Conservation (phyloP, 2,888 invertebrate species). For the Apodemia hepburni region DNA sequence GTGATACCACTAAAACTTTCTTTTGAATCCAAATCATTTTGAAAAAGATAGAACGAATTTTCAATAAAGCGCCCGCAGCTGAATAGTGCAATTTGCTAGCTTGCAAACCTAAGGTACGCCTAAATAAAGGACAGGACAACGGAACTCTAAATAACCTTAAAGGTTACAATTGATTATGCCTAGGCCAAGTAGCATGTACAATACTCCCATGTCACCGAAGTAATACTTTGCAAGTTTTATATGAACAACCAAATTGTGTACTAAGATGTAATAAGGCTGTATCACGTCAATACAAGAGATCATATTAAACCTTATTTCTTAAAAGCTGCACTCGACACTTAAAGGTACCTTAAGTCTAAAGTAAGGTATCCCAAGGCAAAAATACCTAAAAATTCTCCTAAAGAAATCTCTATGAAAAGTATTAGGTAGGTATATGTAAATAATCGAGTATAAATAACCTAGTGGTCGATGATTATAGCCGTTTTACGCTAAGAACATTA, state of each 20-base stretch:
- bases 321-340: no score
- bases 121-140: slow-evolving; percentile 56
- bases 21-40: slow-evolving; percentile 39
- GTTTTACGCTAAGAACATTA: no score
- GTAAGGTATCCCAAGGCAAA: no score
- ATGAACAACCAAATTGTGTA: not conserved
- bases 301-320: no score
- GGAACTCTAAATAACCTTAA: slow-evolving; percentile 55
- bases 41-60: slow-evolving; percentile 73
- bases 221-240: not conserved
- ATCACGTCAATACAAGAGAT: no score
- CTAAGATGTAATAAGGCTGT: no score
- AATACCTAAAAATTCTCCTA: no score
- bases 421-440: no score
- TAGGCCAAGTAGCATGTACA: slow-evolving; percentile 16
- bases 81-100: slow-evolving; percentile 69
- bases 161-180: slow-evolving; percentile 28
- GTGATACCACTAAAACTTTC: slow-evolving; percentile 16
- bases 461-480: no score
- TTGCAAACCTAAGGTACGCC: slow-evolving; percentile 46
- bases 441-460: no score
- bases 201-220: slow-evolving; percentile 22
- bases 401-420: no score
- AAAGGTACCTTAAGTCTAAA: no score
- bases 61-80: slow-evolving; percentile 74